phyloP scores from a whole-genome alignment of 2,113 vertebrate genomes.

The Sebastes schlegelii region DNA sequence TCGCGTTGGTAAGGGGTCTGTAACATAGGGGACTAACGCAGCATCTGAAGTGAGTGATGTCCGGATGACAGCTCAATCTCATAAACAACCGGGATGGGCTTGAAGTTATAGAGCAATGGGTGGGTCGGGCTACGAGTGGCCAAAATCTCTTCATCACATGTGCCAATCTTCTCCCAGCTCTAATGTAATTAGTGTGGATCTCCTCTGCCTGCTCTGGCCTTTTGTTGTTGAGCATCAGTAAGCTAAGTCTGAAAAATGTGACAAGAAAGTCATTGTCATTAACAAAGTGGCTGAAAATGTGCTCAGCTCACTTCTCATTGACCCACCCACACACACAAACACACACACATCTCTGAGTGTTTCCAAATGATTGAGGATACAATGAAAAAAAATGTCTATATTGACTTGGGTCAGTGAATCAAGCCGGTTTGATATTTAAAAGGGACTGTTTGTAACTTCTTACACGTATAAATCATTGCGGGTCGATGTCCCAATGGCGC shows the following conservation, averaged over 20 bases:
- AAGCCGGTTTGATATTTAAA: no score
- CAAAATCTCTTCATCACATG: constrained; percentile 72
- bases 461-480: no score
- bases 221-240: constrained; percentile 68
- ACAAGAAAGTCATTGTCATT: constrained; percentile 71
- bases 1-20: constrained; percentile 23
- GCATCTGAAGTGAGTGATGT: constrained; percentile 67
- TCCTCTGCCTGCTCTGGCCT: constrained; percentile 65
- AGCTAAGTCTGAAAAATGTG: constrained; percentile 61
- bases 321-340: no score
- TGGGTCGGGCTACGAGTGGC: constrained; percentile 38
- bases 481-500: no score
- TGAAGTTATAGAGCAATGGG: constrained; percentile 64
- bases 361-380: neutral
- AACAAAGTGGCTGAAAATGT: constrained; percentile 58
- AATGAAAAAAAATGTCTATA: neutral
- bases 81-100: constrained; percentile 73
- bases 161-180: constrained; percentile 67
- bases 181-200: constrained; percentile 80
- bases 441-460: no score
- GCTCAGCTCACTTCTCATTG: constrained; percentile 46
- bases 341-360: neutral
- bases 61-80: constrained; percentile 70
- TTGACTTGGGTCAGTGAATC: no score
- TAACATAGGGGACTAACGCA: constrained; percentile 31